Evolutionary conservation across 2,797 vertebrate genomes (phyloP).

Genomic region (Lepus oiostolus): DNA sequence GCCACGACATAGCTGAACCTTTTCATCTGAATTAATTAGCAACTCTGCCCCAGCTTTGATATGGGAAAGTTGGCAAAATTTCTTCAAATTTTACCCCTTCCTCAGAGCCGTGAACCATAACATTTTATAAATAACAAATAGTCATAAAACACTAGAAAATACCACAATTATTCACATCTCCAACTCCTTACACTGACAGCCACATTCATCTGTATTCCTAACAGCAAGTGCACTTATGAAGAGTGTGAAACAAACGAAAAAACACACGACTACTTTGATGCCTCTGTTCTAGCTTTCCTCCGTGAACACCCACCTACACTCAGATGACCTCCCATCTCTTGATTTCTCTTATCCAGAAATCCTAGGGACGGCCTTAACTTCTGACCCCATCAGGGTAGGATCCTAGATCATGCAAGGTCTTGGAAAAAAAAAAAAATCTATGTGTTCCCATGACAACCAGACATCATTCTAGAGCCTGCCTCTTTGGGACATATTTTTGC

Average conservation of each 20-base stretch:
- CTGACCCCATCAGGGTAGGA: not conserved
- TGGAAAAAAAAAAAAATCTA: not conserved
- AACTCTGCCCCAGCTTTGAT: not conserved
- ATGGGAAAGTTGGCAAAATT: constrained; percentile 11
- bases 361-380: not conserved
- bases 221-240: not conserved
- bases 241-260: constrained; percentile 36
- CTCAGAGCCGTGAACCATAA: constrained; percentile 19
- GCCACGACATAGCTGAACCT: not conserved
- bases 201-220: not conserved
- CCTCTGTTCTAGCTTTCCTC: not conserved
- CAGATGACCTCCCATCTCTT: not conserved
- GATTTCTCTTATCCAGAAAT: constrained; percentile 20
- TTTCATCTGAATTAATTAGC: constrained; percentile 16
- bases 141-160: constrained; percentile 20
- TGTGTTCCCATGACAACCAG: constrained; percentile 78
- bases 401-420: not conserved
- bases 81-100: constrained; percentile 20
- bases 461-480: not conserved
- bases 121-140: constrained; percentile 45
- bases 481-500: constrained; percentile 62
- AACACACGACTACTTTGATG: not conserved
- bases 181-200: not conserved
- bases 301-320: not conserved
- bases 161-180: constrained; percentile 1